Base-by-base conservation (phyloP, 1,140 invertebrate species). In the Ceratitis capitata region DNA sequence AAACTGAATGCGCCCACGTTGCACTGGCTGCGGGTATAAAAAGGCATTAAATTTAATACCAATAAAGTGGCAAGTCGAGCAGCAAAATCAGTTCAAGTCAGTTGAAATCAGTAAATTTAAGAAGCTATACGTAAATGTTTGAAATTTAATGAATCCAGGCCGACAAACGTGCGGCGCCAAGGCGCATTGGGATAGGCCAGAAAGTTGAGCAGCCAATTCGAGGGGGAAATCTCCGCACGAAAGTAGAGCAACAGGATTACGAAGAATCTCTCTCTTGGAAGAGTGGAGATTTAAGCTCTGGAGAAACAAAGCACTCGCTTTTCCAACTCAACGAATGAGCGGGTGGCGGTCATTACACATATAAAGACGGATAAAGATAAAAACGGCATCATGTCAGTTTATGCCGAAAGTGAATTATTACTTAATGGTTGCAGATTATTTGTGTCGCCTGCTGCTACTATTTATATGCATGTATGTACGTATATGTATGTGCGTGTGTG, bases 371-470 rank as follows among this genome's bases (percentile, higher is more conserved):
- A 78, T 78, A 45, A 42, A 83, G 82, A 83, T 32, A 83, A 53
- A 53, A 82, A 83, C 7, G 29, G 49, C 82, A 53, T 49, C 9
- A 47, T 83, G 47, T 83, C 82, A 83, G 29, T 53, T 35, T 83
- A 83, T 53, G 82, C 47, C 82, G 82, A 49, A 83, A 83, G 82
- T 83, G 82, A 83, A 83, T 83, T 83, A 83, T 83, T 83, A 83
- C 82, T 83, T 83, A 83, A 83, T 53, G 82, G 82, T 19, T 26
- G 1, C 69, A 83, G 82, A 83, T 83, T 83, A 83, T 83, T 83
- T 83, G 82, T n/a, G 45, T 26, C 26, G 6, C 16, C 16, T 9
- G 14, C n/a, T n/a, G n/a, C n/a, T n/a, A n/a, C n/a, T n/a, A n/a
- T n/a, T n/a, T n/a, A n/a, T n/a, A n/a, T n/a, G n/a, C n/a, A n/a